Conservation (phyloP, 2,113 vertebrate genomes). For the Brachionichthys hirsutus region DNA sequence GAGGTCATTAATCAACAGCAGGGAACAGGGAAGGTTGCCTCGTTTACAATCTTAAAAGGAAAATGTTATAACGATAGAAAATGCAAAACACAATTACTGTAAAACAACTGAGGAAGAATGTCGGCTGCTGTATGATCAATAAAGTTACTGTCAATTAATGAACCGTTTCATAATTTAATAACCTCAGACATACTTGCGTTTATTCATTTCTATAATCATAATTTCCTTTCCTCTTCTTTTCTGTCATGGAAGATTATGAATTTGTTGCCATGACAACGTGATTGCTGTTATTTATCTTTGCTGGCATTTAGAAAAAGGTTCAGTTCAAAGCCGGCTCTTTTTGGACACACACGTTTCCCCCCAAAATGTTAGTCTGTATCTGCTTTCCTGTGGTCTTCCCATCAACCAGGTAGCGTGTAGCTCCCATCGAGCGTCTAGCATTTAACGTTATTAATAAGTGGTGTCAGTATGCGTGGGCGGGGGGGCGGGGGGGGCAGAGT, state of each 20-base stretch:
- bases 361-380: constrained; percentile 10
- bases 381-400: constrained; percentile 6
- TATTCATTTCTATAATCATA: background rate
- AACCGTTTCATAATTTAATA: background rate
- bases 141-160: background rate
- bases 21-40: constrained; percentile 77
- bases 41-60: constrained; percentile 67
- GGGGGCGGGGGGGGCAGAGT: too few species aligned
- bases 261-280: constrained; percentile 61
- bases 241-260: constrained; percentile 42
- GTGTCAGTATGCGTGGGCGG: constrained; percentile 23
- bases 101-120: constrained; percentile 24
- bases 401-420: constrained; percentile 3
- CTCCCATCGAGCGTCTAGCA: constrained; percentile 33
- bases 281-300: constrained; percentile 55
- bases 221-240: background rate
- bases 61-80: constrained; percentile 54
- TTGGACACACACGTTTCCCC: constrained; percentile 1
- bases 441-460: constrained; percentile 47
- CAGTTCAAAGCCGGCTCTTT: constrained; percentile 42
- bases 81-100: constrained; percentile 53
- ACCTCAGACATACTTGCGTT: constrained; percentile 2
- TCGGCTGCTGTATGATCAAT: constrained; percentile 5
- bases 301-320: constrained; percentile 71
- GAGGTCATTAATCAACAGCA: constrained; percentile 95